Conservation (phyloP, 2,113 vertebrate species). For the Saguinus midas region DNA sequence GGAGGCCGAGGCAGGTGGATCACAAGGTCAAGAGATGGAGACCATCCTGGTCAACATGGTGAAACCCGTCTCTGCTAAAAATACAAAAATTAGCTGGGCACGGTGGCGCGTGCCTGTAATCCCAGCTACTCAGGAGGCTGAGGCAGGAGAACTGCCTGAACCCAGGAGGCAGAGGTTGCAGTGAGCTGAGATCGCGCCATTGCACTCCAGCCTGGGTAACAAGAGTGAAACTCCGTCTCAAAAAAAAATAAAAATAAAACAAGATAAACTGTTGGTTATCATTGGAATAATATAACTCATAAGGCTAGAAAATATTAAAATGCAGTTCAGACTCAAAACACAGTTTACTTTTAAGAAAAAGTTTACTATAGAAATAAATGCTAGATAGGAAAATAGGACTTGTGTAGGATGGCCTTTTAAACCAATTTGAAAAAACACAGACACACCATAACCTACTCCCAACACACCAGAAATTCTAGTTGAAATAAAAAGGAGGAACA, state of each 20-base stretch:
- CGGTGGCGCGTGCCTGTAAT: too few species aligned
- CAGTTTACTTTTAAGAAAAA: conserved; percentile 54
- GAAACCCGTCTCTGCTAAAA: too few species aligned
- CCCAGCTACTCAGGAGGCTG: too few species aligned
- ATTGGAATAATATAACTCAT: conserved; percentile 84
- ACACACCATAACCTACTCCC: background rate
- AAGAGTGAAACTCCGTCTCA: too few species aligned
- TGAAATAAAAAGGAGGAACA: background rate
- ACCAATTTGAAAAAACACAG: conserved; percentile 42
- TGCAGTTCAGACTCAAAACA: conserved; percentile 88
- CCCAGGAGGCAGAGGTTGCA: too few species aligned
- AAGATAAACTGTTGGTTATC: conserved; percentile 80
- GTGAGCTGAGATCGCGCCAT: too few species aligned
- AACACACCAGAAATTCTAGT: background rate
- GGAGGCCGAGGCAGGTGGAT: too few species aligned
- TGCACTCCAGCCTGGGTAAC: too few species aligned
- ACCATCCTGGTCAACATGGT: too few species aligned
- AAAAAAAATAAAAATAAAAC: conserved; percentile 44
- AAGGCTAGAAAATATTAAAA: conserved; percentile 90
- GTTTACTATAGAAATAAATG: background rate
- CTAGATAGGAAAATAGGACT: conserved; percentile 62
- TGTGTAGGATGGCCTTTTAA: conserved; percentile 45
- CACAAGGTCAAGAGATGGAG: too few species aligned
- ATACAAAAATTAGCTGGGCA: too few species aligned
- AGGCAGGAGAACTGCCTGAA: too few species aligned